Conservation (phyloP, 2,797 vertebrate genomes). For the Phataginus tetradactyla region DNA sequence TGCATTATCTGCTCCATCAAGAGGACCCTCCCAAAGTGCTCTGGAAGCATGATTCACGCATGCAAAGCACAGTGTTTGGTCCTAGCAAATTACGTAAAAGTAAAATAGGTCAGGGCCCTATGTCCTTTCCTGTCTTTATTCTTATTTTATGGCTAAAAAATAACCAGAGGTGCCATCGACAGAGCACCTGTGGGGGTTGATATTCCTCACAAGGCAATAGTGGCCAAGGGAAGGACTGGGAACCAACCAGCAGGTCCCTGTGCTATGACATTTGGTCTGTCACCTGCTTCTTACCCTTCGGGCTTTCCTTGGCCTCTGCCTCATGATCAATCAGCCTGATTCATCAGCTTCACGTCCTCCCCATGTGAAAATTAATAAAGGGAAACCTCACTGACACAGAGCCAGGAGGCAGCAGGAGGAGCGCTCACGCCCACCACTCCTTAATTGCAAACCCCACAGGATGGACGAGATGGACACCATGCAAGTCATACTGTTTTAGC, state of each 20-base stretch:
- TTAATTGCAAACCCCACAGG: no score
- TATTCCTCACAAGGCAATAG: neutral
- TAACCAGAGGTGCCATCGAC: neutral
- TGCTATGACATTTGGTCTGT: neutral
- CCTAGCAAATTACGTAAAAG: neutral
- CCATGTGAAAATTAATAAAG: neutral
- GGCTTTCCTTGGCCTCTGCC: neutral
- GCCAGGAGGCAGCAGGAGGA: no score
- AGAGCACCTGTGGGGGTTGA: neutral
- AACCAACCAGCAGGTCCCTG: neutral
- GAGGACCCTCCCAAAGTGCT: neutral
- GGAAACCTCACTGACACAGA: no score
- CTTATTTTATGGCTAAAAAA: neutral
- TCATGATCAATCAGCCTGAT: no score
- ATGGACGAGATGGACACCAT: no score
- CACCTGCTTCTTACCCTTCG: neutral
- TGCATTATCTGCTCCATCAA: neutral
- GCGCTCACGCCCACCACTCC: no score
- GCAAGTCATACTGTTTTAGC: no score
- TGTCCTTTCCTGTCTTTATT: neutral
- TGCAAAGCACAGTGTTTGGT: neutral
- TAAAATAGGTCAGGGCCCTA: neutral
- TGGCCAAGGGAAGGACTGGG: neutral
- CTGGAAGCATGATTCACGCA: neutral
- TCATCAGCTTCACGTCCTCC: neutral